Evolutionary conservation across 2,113 vertebrate genomes (phyloP).

Genomic region (Baryphthengus martii): DNA sequence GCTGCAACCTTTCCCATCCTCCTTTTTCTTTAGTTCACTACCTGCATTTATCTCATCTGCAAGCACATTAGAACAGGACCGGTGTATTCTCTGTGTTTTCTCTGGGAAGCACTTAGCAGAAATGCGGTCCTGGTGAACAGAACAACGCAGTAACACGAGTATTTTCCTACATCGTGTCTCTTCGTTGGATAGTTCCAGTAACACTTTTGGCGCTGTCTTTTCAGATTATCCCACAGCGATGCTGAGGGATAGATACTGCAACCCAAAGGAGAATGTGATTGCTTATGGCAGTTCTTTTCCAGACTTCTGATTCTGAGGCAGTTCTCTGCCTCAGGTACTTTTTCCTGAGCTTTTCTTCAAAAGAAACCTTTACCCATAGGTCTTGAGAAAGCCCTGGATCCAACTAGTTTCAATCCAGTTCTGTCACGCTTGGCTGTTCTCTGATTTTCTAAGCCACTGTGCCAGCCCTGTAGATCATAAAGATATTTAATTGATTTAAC

Average conservation of each 20-base stretch:
- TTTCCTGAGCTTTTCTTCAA: neutral
- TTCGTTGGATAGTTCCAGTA: neutral
- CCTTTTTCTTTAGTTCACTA: neutral
- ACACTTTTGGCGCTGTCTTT: neutral
- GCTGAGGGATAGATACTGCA: neutral
- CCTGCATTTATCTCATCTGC: neutral
- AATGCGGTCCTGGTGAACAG: neutral
- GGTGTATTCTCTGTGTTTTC: neutral
- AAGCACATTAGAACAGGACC: neutral
- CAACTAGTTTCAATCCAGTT: neutral
- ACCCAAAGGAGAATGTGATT: neutral
- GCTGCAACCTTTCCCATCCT: neutral
- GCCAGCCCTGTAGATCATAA: neutral
- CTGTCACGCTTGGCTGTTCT: conserved; percentile 14
- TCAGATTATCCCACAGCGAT: neutral
- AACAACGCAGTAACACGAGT: neutral
- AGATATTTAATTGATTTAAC: conserved; percentile 13
- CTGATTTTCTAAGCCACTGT: neutral
- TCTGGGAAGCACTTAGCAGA: neutral
- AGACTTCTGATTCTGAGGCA: neutral
- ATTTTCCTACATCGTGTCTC: neutral
- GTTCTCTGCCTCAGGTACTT: neutral
- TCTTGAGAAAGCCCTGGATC: neutral
- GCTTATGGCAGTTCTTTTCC: neutral
- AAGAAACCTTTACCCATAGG: neutral